Percentiles rank a stretch among this genome's conserved stretches.
Conservation (phyloP, 2,888 invertebrate genomes). For the Drosophila multiciliata region DNA sequence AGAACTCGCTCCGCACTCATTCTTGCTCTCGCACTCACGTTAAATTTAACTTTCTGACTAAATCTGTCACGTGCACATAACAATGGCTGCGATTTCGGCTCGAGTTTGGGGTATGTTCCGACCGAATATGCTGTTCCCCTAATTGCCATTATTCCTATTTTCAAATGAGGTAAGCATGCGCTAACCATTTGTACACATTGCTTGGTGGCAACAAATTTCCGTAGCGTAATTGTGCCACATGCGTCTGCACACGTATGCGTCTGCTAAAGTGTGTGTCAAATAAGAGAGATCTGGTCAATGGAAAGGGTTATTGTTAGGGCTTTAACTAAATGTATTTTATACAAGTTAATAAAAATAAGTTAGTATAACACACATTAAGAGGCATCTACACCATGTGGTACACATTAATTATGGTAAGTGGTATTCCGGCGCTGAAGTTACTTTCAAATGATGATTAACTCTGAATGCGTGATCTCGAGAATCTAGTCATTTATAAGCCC, state of each 20-base stretch:
- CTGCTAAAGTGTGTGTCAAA: background rate
- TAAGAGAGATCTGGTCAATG: background rate
- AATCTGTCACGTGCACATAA: constrained; percentile 68
- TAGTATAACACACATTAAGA: background rate
- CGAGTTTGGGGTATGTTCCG: constrained; percentile 1
- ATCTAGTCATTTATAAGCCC: background rate
- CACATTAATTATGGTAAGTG: background rate
- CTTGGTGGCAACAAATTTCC: constrained; percentile 24
- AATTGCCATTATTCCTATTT: constrained; percentile 47
- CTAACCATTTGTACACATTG: constrained; percentile 34
- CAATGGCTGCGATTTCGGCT: constrained; percentile 44
- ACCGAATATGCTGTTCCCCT: constrained; percentile 13
- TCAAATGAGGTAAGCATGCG: constrained; percentile 48
- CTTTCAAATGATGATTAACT: background rate
- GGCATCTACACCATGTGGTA: background rate
- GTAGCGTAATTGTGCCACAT: constrained; percentile 1
- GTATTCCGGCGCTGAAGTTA: background rate
- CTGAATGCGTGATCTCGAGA: background rate
- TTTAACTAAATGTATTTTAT: background rate
- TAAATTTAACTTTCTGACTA: constrained; percentile 45
- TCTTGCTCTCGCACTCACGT: constrained; percentile 11
- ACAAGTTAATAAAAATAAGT: background rate
- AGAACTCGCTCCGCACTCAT: constrained; percentile 18
- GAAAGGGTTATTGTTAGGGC: background rate
- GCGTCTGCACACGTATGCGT: constrained; percentile 21